phyloP scores from a whole-genome alignment of 2,113 vertebrate genomes.

The Tretioscincus oriximinensis region DNA sequence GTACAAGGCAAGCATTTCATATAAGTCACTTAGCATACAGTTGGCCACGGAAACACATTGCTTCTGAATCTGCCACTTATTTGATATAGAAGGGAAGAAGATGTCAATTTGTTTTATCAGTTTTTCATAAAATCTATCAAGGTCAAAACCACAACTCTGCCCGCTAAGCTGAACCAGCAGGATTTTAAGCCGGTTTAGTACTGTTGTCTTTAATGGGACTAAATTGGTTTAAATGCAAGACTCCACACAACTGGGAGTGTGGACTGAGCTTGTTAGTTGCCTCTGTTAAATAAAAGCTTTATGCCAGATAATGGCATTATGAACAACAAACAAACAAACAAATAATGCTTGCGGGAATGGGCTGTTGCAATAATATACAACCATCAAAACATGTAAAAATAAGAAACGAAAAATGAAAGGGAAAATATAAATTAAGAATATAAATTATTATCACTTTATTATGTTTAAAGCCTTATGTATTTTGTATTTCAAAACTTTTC shows the following conservation, averaged over 20 bases:
- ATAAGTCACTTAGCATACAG: conserved; percentile 60
- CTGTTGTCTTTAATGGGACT: conserved; percentile 14
- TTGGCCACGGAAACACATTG: conserved; percentile 20
- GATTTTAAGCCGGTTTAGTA: conserved; percentile 8
- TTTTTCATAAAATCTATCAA: background rate
- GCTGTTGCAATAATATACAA: too few species aligned
- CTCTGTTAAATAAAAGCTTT: conserved; percentile 9
- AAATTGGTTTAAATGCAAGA: conserved; percentile 17
- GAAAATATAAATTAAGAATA: too few species aligned
- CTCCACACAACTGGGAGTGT: background rate
- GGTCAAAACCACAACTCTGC: background rate
- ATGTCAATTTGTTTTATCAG: conserved; percentile 20
- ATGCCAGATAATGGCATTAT: background rate
- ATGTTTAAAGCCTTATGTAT: too few species aligned
- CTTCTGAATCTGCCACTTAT: conserved; percentile 13
- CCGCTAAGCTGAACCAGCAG: background rate
- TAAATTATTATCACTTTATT: too few species aligned
- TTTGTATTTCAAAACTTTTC: too few species aligned
- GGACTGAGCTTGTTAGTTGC: background rate
- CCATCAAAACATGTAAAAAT: too few species aligned
- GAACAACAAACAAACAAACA: conserved; percentile 5
- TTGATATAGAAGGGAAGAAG: background rate
- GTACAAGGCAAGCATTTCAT: conserved; percentile 59
- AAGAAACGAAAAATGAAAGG: too few species aligned
- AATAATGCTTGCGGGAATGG: too few species aligned